Evolutionary conservation across 2,797 vertebrate species (phyloP).

Genomic region (Ptychobarbus kaznakovi): DNA sequence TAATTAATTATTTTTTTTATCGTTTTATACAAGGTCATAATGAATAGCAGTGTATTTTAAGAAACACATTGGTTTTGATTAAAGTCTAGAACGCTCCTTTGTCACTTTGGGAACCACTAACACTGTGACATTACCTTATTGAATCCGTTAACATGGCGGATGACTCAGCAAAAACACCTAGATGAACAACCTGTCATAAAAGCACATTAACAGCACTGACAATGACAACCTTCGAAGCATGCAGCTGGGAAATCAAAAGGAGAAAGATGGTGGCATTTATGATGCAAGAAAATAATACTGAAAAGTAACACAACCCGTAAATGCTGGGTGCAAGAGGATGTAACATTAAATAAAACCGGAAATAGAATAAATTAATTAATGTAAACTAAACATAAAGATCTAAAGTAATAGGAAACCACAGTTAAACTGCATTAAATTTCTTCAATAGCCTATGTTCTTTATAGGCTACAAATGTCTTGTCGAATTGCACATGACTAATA

Average conservation of each 20-base stretch:
- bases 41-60: neutral
- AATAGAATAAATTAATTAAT: neutral
- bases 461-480: neutral
- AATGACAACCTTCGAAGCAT: neutral
- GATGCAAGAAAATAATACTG: neutral
- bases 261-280: neutral
- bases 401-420: neutral
- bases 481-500: neutral
- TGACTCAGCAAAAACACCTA: constrained; percentile 31
- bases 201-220: neutral
- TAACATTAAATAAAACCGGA: too few relatives aligned
- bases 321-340: neutral
- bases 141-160: constrained; percentile 9
- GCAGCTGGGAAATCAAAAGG: neutral
- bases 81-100: neutral
- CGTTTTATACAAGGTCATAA: neutral
- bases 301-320: neutral
- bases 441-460: too few relatives aligned
- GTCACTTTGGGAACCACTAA: constrained; percentile 5
- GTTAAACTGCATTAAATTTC: neutral
- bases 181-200: neutral
- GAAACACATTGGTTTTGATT: neutral
- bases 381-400: neutral
- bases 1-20: neutral
- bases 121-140: neutral